A percentile compares a stretch with the other conserved stretches of the same genome.
phyloP scores from a whole-genome alignment of 2,797 vertebrate species.

The Hylomyscus alleni region DNA sequence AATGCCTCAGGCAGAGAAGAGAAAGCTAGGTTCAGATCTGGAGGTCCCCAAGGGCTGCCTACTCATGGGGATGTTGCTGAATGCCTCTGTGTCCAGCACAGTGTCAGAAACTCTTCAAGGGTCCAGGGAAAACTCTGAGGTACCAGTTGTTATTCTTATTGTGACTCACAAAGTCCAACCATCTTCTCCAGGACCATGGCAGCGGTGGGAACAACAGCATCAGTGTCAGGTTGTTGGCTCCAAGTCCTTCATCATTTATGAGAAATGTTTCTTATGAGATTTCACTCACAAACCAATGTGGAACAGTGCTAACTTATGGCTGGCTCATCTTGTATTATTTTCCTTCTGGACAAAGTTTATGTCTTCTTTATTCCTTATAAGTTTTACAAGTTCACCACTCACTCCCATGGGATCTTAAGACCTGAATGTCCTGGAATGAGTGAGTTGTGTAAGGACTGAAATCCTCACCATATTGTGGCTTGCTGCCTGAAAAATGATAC shows the following conservation, averaged over 20 bases:
- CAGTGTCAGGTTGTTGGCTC: not conserved
- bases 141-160: not conserved
- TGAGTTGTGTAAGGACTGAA: not conserved
- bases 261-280: not conserved
- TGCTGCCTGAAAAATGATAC: not conserved
- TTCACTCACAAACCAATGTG: not conserved
- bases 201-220: accelerated
- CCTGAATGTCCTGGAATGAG: not conserved
- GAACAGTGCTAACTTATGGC: not conserved
- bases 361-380: not conserved
- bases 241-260: not conserved
- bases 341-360: not conserved
- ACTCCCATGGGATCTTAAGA: not conserved
- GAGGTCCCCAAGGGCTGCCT: not conserved
- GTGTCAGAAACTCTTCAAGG: not conserved
- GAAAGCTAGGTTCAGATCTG: not conserved
- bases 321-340: not conserved
- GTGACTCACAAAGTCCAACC: not conserved
- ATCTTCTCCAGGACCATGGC: not conserved
- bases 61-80: not conserved
- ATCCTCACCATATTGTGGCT: not conserved
- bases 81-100: not conserved
- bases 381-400: not conserved
- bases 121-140: not conserved
- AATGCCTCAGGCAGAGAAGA: not conserved